These are phyloP conservation scores for Lepilemur septentrionalis DNA, from an alignment of 2,797 vertebrate species.

Conservation along the genomic window DNA sequence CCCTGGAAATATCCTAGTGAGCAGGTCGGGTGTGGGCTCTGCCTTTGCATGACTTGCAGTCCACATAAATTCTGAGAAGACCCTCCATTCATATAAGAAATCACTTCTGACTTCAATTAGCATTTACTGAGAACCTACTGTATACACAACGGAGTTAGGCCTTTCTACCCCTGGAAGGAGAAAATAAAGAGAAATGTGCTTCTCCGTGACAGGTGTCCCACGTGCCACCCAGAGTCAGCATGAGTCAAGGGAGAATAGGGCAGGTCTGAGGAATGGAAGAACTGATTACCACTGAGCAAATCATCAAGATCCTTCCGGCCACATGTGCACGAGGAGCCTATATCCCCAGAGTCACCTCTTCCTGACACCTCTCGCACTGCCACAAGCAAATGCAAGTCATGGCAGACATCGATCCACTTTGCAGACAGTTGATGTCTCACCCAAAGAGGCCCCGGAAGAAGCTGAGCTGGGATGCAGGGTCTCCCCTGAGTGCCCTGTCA, in stretches of 20 bases:
- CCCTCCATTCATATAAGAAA: not conserved
- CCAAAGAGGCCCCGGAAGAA: not conserved
- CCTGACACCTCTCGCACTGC: rapidly evolving
- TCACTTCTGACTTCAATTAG: not conserved
- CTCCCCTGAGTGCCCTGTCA: not conserved
- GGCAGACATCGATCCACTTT: not conserved
- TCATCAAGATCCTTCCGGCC: not conserved
- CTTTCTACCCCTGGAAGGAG: not conserved
- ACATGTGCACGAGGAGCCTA: not conserved
- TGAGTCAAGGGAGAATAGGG: not conserved
- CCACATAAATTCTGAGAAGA: not conserved
- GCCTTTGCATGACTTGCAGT: not conserved
- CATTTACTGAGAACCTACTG: not conserved
- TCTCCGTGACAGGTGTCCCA: not conserved
- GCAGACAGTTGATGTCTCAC: not conserved
- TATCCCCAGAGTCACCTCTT: not conserved
- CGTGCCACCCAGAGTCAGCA: not conserved
- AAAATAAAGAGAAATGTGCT: not conserved
- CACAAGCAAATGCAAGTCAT: not conserved
- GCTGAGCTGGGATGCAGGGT: rapidly evolving
- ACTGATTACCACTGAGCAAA: not conserved
- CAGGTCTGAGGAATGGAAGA: not conserved
- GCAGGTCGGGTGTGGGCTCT: not conserved
- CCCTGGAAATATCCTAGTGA: not conserved
- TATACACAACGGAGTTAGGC: not conserved